Percentiles rank a stretch among this genome's conserved stretches.
Conservation (phyloP, 1,140 invertebrate species). For the Procambarus virginalis region DNA sequence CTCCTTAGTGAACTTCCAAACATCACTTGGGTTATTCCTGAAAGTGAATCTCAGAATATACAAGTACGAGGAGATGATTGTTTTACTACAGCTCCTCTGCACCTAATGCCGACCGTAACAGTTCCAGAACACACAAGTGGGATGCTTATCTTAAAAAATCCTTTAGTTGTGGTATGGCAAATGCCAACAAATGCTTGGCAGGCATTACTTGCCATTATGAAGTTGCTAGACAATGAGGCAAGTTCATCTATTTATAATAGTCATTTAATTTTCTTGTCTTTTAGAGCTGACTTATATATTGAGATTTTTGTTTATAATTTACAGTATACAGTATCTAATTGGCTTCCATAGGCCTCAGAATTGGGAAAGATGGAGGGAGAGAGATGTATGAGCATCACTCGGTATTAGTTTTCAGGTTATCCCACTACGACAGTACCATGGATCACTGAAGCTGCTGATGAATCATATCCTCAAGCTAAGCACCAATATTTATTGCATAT, state of each 20-base stretch:
- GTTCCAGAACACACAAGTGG: conserved; percentile 53
- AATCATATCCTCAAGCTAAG: too few species aligned
- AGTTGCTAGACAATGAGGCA: conserved; percentile 47
- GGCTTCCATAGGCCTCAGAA: too few species aligned
- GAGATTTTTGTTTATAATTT: too few species aligned
- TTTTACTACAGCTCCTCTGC: conserved; percentile 31
- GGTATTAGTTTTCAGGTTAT: too few species aligned
- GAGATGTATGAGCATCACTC: too few species aligned
- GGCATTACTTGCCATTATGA: conserved; percentile 41
- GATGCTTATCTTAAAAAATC: conserved; percentile 4
- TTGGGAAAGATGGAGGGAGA: too few species aligned
- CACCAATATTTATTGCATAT: too few species aligned
- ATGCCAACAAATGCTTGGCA: conserved; percentile 62
- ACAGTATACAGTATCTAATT: too few species aligned
- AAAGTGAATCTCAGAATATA: conserved; percentile 5
- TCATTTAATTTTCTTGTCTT: background rate
- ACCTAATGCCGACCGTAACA: conserved; percentile 41
- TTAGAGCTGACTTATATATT: too few species aligned
- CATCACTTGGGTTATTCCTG: conserved; percentile 52
- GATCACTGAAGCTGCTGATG: too few species aligned
- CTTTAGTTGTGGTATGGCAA: conserved; percentile 47
- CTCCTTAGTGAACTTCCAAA: conserved; percentile 61
- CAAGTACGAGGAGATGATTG: conserved; percentile 47
- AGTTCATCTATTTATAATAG: background rate
- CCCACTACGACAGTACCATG: too few species aligned